These are phyloP conservation scores for Odontocerum albicorne DNA, from an alignment of 2,888 invertebrate genomes.

Conservation along the genomic window DNA sequence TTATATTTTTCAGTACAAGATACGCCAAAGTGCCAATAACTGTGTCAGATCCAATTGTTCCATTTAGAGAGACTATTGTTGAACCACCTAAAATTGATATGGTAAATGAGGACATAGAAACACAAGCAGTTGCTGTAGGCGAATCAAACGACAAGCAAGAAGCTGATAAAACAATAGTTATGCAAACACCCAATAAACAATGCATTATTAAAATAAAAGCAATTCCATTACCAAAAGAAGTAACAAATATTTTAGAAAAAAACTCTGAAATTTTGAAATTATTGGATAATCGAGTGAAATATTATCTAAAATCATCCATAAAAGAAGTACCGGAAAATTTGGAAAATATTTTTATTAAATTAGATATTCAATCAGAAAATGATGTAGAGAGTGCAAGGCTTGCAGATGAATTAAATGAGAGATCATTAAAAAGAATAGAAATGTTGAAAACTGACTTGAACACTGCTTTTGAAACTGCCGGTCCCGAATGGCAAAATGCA, in stretches of 20 bases:
- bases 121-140: constrained; percentile 46
- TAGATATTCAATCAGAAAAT: constrained; percentile 29
- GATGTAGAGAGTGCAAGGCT: constrained; percentile 36
- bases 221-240: constrained; percentile 70
- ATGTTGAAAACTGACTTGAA: constrained; percentile 60
- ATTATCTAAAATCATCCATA: constrained; percentile 1
- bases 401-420: constrained; percentile 44
- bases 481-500: constrained; percentile 55
- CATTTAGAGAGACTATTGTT: constrained; percentile 92
- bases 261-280: constrained; percentile 71
- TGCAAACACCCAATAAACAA: constrained; percentile 72
- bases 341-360: neutral
- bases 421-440: constrained; percentile 52
- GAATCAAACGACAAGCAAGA: constrained; percentile 51
- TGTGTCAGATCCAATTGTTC: constrained; percentile 94
- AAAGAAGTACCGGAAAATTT: constrained; percentile 32
- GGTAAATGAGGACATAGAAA: constrained; percentile 82
- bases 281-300: constrained; percentile 16
- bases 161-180: constrained; percentile 56
- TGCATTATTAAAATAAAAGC: constrained; percentile 75
- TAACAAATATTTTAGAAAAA: constrained; percentile 71
- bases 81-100: constrained; percentile 78
- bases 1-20: constrained; percentile 49
- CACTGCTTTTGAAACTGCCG: constrained; percentile 60
- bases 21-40: constrained; percentile 87